phyloP scores from a whole-genome alignment of 2,888 invertebrate genomes.

The Melikaiella ostensackeni region DNA sequence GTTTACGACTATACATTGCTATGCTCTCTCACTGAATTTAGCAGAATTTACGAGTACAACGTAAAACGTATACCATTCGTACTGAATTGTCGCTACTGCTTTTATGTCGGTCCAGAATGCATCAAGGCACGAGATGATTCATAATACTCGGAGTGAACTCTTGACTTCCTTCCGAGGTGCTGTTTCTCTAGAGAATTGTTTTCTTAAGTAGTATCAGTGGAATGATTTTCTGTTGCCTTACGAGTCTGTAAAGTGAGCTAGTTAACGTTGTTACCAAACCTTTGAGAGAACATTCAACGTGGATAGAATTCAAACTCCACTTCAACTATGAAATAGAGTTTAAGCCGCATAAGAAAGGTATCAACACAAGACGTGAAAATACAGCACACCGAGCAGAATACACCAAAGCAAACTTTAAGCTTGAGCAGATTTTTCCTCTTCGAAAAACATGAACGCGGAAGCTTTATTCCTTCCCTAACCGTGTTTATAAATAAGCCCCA shows the following conservation, averaged over 20 bases:
- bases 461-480: conserved; percentile 15
- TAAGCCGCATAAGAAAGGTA: conserved; percentile 35
- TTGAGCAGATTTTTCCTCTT: conserved; percentile 33
- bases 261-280: conserved; percentile 35
- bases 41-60: background rate
- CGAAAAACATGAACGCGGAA: conserved; percentile 11
- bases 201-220: conserved; percentile 9
- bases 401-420: conserved; percentile 31
- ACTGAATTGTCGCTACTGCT: conserved; percentile 4
- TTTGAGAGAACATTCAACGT: conserved; percentile 9
- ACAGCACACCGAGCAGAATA: background rate
- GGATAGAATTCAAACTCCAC: conserved; percentile 31
- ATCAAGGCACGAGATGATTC: conserved; percentile 27
- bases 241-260: conserved; percentile 31
- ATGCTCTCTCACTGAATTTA: background rate
- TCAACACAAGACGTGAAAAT: background rate
- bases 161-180: conserved; percentile 18
- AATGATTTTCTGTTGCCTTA: conserved; percentile 35
- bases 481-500: conserved; percentile 28
- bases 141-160: conserved; percentile 6
- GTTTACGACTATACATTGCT: conserved; percentile 49
- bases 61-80: background rate
- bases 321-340: conserved; percentile 35
- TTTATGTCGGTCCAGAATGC: conserved; percentile 22
- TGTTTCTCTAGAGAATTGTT: conserved; percentile 10